Evolutionary conservation across 1,140 invertebrate species (phyloP).

Genomic region (Drosophila willistoni): DNA sequence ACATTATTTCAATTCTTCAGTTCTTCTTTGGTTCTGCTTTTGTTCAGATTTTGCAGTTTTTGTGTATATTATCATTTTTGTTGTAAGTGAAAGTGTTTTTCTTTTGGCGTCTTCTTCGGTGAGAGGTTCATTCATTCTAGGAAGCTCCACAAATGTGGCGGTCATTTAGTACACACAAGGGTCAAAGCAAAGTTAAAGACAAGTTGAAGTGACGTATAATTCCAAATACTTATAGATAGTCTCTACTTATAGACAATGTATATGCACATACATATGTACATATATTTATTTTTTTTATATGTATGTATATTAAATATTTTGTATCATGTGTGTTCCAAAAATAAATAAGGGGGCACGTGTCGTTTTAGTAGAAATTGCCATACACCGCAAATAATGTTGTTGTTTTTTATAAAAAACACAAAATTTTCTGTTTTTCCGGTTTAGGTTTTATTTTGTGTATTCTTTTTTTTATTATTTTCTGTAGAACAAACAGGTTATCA

Average conservation of each 20-base stretch:
- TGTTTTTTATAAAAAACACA: conserved; percentile 4
- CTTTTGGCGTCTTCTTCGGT: not conserved
- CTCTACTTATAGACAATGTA: no score
- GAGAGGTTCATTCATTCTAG: not conserved
- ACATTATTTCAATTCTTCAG: conserved; percentile 3
- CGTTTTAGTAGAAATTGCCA: conserved; percentile 7
- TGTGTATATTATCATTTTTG: conserved; percentile 25
- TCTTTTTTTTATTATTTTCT: conserved; percentile 10
- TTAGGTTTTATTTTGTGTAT: conserved; percentile 38
- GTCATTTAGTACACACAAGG: conserved; percentile 15
- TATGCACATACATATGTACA: no score
- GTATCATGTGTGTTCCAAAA: conserved; percentile 63
- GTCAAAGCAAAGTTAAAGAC: conserved; percentile 55
- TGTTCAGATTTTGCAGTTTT: conserved; percentile 16
- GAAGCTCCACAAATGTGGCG: conserved; percentile 56
- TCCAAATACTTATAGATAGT: not conserved
- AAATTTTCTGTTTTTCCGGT: conserved; percentile 48
- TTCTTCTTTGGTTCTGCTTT: not conserved
- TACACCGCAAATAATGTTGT: conserved; percentile 1
- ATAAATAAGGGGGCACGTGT: conserved; percentile 68
- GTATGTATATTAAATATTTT: conserved; percentile 23
- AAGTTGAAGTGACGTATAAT: conserved; percentile 23
- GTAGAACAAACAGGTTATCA: conserved; percentile 69
- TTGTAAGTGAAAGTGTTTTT: conserved; percentile 72
- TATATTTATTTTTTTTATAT: not conserved